These are phyloP conservation scores for Scolopax mira DNA, from an alignment of 2,113 vertebrate genomes.

Conservation along the genomic window DNA sequence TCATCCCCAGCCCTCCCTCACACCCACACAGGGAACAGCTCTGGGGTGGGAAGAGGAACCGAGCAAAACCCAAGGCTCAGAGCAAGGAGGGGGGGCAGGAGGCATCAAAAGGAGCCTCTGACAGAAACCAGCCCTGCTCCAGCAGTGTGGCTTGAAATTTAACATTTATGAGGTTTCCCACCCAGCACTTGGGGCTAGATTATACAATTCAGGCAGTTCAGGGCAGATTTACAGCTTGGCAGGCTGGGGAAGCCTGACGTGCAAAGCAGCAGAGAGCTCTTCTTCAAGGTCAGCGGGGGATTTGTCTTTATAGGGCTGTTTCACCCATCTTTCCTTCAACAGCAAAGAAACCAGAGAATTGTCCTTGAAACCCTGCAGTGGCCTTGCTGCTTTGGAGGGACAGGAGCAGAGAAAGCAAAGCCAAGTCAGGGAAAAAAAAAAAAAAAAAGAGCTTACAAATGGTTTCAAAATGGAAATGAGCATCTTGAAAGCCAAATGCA, in stretches of 20 bases:
- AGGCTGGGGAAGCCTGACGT: neutral
- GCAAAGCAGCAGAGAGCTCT: neutral
- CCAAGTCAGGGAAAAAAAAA: neutral
- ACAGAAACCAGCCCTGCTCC: neutral
- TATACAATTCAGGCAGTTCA: neutral
- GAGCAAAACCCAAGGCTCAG: neutral
- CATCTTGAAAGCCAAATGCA: slow-evolving; percentile 6
- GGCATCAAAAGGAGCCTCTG: neutral
- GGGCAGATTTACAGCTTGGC: neutral
- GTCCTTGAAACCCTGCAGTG: neutral
- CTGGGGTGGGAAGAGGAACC: neutral
- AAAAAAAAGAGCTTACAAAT: neutral
- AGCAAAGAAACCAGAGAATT: neutral
- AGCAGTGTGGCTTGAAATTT: neutral
- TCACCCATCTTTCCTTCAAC: neutral
- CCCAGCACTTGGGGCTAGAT: neutral
- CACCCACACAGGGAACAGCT: neutral
- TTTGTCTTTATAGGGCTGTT: neutral
- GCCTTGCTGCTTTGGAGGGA: neutral
- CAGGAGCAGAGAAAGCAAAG: neutral
- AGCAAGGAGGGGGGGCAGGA: neutral
- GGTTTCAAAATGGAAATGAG: slow-evolving; percentile 43
- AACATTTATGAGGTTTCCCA: neutral
- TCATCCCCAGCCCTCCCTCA: neutral
- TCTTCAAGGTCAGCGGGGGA: neutral